Base-by-base conservation (phyloP, 2,797 vertebrate genomes). In the Labroides dimidiatus region DNA sequence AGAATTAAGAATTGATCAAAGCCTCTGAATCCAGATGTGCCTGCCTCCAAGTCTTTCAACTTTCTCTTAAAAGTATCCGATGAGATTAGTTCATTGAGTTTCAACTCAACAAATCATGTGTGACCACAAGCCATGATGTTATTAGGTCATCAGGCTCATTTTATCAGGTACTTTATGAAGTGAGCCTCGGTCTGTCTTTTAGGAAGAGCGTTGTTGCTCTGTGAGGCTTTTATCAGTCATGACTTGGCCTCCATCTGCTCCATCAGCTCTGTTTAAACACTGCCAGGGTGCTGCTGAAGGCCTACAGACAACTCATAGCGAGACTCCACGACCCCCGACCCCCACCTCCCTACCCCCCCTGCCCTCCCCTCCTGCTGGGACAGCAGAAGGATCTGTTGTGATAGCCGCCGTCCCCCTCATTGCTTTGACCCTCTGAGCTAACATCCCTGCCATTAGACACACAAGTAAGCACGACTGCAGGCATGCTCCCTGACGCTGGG, bases 331-430 rank as follows among this genome's bases (percentile, higher is more conserved):
- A n/a, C n/a, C n/a, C n/a, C 68, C 64, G 76, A 70, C 62, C 69
- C 48, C 16, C 24, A 55, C n/a, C 27, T 39, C 19, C 24, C n/a
- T n/a, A 19, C 44, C 7, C 8, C 9, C 49, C 9, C 12, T 43
- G 58, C n/a, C 51, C 45, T 71, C 43, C 57, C 65, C 79, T 60
- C 88, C 89, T 75, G 77, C 87, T 55, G 91, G 78, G 86, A 72
- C 84, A 85, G 87, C 93, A 93, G 83, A 93, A 93, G 92, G 91
- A 55, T 69, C 12, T 93, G 91, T 93, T 94, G 89, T 89, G 54
- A 91, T 75, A 90, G 76, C 64, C 78, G 75, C 67, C 72, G 82
- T 87, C 84, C 77, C 39, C 74, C 79, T 89, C 84, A 61, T 52
- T 43, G 78, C 64, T 41, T 51, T 77, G 85, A 86, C 79, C 81